Percentiles rank a stretch among this genome's conserved stretches.
phyloP scores from a whole-genome alignment of 1,140 invertebrate species.

The Harpegnathos saltator region DNA sequence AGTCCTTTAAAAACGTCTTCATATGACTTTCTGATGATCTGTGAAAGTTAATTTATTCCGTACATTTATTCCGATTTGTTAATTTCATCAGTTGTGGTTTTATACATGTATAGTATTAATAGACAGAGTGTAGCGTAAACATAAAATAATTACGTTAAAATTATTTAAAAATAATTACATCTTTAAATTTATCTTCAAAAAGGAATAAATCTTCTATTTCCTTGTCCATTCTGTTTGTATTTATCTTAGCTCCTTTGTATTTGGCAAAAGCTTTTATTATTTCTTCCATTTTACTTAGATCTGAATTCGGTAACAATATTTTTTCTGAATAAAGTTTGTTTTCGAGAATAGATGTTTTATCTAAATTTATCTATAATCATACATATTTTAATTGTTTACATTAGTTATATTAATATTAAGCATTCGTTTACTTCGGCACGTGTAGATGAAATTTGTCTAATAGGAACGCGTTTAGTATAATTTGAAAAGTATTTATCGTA shows the following conservation, averaged over 20 bases:
- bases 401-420: not conserved
- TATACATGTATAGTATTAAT: not conserved
- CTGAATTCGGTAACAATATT: not conserved
- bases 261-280: slow-evolving; percentile 16
- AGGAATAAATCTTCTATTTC: slow-evolving; percentile 28
- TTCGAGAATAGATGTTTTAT: not conserved
- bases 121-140: too few species aligned
- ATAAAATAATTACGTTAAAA: too few species aligned
- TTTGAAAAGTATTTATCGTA: too few species aligned
- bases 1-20: not conserved
- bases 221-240: not conserved
- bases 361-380: slow-evolving; percentile 16
- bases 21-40: slow-evolving; percentile 6
- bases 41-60: not conserved
- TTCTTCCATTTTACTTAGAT: not conserved
- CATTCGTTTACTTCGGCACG: too few species aligned
- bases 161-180: not conserved
- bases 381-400: not conserved
- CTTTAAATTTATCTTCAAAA: not conserved
- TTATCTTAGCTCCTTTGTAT: not conserved
- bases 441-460: too few species aligned
- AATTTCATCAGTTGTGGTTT: not conserved
- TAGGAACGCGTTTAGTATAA: too few species aligned
- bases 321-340: not conserved
- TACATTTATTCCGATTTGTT: not conserved